Conservation (phyloP, 2,113 vertebrate species). For the Dendrocopos noguchii region DNA sequence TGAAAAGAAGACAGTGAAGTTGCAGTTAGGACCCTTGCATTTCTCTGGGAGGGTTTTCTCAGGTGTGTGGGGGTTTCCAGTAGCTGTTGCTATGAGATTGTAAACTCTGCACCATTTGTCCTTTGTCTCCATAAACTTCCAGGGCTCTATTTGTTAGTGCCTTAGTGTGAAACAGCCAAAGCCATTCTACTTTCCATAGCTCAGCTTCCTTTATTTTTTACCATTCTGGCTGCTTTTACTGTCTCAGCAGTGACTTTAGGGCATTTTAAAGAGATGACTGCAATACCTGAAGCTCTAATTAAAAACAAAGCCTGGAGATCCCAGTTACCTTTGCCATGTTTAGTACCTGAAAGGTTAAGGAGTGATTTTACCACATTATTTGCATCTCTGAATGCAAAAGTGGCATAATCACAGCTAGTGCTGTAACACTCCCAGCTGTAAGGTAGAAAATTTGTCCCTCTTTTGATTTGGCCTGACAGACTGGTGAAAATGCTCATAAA, state of each 20-base stretch:
- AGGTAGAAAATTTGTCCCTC: neutral
- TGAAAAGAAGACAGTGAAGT: slow-evolving; percentile 30
- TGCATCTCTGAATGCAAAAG: neutral
- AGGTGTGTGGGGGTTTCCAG: neutral
- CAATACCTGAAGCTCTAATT: slow-evolving; percentile 41
- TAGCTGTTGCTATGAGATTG: neutral
- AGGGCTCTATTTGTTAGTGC: neutral
- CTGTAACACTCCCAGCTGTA: neutral
- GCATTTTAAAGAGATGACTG: slow-evolving; percentile 38
- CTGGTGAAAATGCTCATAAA: neutral
- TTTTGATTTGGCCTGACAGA: neutral
- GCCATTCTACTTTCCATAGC: neutral
- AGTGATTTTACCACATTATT: slow-evolving; percentile 33
- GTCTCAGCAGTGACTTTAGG: slow-evolving; percentile 21
- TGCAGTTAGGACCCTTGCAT: neutral
- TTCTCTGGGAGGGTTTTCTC: neutral
- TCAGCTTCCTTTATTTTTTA: slow-evolving; percentile 16
- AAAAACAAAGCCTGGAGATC: slow-evolving; percentile 22
- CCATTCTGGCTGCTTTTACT: neutral
- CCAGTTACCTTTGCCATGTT: neutral
- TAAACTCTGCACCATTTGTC: neutral
- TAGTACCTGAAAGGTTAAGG: slow-evolving; percentile 10
- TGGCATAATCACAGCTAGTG: neutral
- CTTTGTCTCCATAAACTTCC: neutral
- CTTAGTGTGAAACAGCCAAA: neutral